A percentile compares a stretch with the other conserved stretches of the same genome.
phyloP scores from a whole-genome alignment of 2,113 vertebrate genomes.

The Glaucidium brasilianum region DNA sequence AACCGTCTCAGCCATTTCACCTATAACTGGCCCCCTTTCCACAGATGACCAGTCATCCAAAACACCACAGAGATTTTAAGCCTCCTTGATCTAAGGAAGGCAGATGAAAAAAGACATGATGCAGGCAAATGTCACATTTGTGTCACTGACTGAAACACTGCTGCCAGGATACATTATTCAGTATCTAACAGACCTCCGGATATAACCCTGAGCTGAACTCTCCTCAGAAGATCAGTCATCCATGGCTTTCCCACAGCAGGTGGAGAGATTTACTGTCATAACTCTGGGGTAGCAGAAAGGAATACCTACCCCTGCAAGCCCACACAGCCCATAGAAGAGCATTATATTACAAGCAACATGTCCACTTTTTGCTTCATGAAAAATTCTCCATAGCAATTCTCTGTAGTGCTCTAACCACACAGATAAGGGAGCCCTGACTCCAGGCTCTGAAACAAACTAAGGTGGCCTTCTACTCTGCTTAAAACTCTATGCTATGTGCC shows the following conservation, averaged over 20 bases:
- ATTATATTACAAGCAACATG: rapidly evolving
- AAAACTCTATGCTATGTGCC: not conserved
- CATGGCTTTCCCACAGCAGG: not conserved
- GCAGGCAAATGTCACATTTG: slow-evolving; percentile 51
- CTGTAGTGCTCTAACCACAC: rapidly evolving
- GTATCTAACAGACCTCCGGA: not conserved
- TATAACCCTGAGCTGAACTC: not conserved
- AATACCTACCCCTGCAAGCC: rapidly evolving
- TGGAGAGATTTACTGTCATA: not conserved
- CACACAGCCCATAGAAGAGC: not conserved
- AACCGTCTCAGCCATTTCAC: slow-evolving; percentile 18
- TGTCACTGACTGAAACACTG: slow-evolving; percentile 18
- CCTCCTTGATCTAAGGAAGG: not conserved
- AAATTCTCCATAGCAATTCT: not conserved
- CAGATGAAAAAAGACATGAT: slow-evolving; percentile 6
- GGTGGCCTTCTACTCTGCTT: not conserved
- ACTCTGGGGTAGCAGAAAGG: not conserved
- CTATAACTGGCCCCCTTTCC: not conserved
- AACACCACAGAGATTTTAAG: slow-evolving; percentile 25
- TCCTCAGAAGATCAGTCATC: not conserved
- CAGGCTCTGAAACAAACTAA: not conserved
- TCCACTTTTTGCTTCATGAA: not conserved
- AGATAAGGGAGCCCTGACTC: not conserved
- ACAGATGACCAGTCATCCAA: slow-evolving; percentile 39
- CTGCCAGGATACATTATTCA: slow-evolving; percentile 47